A percentile compares a stretch with the other conserved stretches of the same genome.
These are phyloP conservation scores for Drosophila repleta DNA, from an alignment of 1,140 invertebrate genomes.

Conservation along the genomic window DNA sequence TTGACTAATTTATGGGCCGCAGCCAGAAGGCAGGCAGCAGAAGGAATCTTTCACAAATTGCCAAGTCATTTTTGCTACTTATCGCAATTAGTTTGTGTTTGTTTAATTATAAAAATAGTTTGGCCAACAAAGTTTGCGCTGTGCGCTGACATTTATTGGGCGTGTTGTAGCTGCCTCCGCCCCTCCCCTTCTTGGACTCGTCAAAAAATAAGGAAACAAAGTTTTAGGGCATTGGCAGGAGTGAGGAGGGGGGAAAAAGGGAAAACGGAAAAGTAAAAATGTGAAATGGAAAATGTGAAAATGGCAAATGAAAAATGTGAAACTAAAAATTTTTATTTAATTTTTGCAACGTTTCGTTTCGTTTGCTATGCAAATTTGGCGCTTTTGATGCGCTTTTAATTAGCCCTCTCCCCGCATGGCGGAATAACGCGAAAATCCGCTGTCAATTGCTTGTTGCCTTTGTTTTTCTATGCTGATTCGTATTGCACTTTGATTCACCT, in stretches of 20 bases:
- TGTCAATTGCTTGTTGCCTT: conserved; percentile 66
- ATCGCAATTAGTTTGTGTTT: conserved; percentile 72
- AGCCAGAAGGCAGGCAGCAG: conserved; percentile 2
- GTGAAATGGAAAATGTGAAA: conserved; percentile 36
- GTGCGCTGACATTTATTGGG: conserved; percentile 69
- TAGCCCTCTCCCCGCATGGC: conserved; percentile 43
- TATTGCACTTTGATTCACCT: conserved; percentile 65
- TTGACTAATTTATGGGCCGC: conserved; percentile 55
- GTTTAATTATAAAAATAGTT: conserved; percentile 77
- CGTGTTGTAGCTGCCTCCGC: conserved; percentile 50
- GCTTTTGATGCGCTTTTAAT: conserved; percentile 75
- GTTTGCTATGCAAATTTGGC: conserved; percentile 74
- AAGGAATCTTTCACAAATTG: conserved; percentile 38
- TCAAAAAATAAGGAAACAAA: conserved; percentile 44
- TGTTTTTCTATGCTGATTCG: conserved; percentile 57
- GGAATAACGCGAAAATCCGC: conserved; percentile 52
- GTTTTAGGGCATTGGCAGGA: conserved; percentile 52
- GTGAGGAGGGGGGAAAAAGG: neutral
- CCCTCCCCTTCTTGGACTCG: conserved; percentile 21
- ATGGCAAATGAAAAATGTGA: conserved; percentile 34
- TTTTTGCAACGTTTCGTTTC: conserved; percentile 65
- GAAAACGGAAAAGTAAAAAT: conserved; percentile 62
- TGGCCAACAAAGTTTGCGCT: conserved; percentile 59
- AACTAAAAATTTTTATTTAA: conserved; percentile 73
- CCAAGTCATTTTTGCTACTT: conserved; percentile 53